phyloP scores from a whole-genome alignment of 2,113 vertebrate genomes.

The Centropristis striata region DNA sequence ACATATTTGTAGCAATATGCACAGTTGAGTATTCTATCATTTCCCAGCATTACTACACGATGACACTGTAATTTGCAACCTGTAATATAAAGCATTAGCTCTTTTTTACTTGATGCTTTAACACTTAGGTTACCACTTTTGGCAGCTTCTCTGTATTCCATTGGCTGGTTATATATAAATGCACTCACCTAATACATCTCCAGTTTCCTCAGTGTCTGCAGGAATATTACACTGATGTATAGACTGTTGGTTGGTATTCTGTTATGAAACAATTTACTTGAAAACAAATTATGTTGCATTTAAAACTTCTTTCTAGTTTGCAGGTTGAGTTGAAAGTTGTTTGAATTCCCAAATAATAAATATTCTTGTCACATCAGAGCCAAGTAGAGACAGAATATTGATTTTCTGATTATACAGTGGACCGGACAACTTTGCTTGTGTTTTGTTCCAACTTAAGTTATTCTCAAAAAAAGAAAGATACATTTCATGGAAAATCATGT shows the following conservation, averaged over 20 bases:
- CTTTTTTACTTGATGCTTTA: neutral
- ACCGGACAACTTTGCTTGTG: neutral
- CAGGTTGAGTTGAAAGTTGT: too few species aligned
- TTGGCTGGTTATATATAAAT: slow-evolving; percentile 6
- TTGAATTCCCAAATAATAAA: too few species aligned
- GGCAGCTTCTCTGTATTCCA: slow-evolving; percentile 12
- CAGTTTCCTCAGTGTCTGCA: slow-evolving; percentile 9
- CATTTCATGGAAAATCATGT: too few species aligned
- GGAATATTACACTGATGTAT: neutral
- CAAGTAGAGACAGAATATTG: neutral
- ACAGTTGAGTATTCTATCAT: neutral
- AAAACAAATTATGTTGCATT: too few species aligned
- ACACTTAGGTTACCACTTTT: neutral
- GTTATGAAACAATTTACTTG: neutral
- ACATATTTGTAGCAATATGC: neutral
- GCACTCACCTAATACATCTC: neutral
- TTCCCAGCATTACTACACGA: neutral
- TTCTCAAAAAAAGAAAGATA: too few species aligned
- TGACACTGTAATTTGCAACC: neutral
- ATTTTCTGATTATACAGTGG: neutral
- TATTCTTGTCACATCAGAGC: too few species aligned
- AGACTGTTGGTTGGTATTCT: neutral
- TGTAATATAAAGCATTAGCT: neutral
- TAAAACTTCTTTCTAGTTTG: too few species aligned
- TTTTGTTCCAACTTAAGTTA: neutral